Conservation (phyloP, 2,797 vertebrate genomes). For the Pseudochirops corinnae region DNA sequence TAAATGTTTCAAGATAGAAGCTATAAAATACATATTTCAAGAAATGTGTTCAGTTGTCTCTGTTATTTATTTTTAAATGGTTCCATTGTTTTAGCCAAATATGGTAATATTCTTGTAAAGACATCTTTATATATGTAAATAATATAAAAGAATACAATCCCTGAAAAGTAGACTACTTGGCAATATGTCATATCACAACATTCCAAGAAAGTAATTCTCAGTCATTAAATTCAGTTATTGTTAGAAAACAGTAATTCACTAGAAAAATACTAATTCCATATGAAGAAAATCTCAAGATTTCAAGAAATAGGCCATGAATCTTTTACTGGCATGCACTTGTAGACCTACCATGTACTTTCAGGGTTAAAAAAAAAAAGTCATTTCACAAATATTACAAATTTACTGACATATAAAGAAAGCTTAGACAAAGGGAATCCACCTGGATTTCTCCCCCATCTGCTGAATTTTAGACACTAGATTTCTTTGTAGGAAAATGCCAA, state of each 20-base stretch:
- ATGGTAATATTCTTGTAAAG: neutral
- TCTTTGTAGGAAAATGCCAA: conserved; percentile 80
- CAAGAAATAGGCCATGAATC: conserved; percentile 54
- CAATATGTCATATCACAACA: conserved; percentile 22
- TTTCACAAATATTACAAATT: conserved; percentile 74
- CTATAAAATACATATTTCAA: conserved; percentile 3
- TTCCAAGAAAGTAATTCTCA: conserved; percentile 20
- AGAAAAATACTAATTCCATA: conserved; percentile 62
- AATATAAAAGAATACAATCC: conserved; percentile 9
- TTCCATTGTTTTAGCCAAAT: neutral
- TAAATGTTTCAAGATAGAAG: conserved; percentile 19
- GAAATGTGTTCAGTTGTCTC: conserved; percentile 37
- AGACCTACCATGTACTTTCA: conserved; percentile 44
- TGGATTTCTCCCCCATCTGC: conserved; percentile 51
- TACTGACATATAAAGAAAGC: conserved; percentile 72
- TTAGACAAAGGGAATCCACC: conserved; percentile 70
- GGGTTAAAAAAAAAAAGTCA: conserved; percentile 62
- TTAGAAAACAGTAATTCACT: neutral
- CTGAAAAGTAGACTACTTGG: conserved; percentile 25
- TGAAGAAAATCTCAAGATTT: conserved; percentile 65
- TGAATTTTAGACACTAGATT: conserved; percentile 76
- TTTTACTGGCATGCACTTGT: conserved; percentile 39
- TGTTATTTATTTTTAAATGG: conserved; percentile 26
- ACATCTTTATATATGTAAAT: conserved; percentile 44
- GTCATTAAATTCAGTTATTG: neutral